Conservation (phyloP, 2,797 vertebrate genomes). For the Chaunax sp. region DNA sequence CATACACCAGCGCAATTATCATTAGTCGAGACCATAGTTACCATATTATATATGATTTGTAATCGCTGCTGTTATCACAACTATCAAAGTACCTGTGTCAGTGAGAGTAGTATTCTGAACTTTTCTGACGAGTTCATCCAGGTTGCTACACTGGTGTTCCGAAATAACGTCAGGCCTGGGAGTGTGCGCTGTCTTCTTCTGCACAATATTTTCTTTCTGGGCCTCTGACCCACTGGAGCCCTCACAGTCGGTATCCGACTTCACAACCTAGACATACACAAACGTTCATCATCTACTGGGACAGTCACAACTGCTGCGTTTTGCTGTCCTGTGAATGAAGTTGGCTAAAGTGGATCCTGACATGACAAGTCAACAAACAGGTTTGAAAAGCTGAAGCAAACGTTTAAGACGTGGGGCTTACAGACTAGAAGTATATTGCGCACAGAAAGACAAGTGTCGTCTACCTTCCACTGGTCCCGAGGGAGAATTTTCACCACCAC, state of each 20-base stretch:
- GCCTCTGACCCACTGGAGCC: conserved; percentile 76
- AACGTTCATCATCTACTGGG: not conserved
- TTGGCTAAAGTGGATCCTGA: not conserved
- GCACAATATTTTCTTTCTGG: conserved; percentile 31
- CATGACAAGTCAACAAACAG: too few relatives aligned
- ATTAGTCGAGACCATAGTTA: not conserved
- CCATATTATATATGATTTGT: not conserved
- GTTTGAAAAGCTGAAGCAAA: not conserved
- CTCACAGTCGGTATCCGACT: conserved; percentile 86
- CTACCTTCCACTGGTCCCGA: conserved; percentile 95
- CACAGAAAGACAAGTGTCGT: not conserved
- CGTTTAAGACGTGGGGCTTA: too few relatives aligned
- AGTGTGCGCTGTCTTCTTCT: conserved; percentile 30
- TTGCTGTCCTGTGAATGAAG: too few relatives aligned
- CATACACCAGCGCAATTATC: too few relatives aligned
- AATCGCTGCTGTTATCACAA: not conserved
- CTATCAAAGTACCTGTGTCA: too few relatives aligned
- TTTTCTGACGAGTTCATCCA: conserved; percentile 64
- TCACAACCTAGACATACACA: conserved; percentile 73
- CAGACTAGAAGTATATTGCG: too few relatives aligned
- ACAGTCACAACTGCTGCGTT: not conserved
- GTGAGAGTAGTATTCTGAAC: conserved; percentile 17
- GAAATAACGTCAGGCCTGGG: conserved; percentile 79
- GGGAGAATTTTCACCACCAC: conserved; percentile 93
- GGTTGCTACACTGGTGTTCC: conserved; percentile 83